A percentile compares a stretch with the other conserved stretches of the same genome.
phyloP scores from a whole-genome alignment of 1,140 invertebrate genomes.

The Piezodorus guildinii region DNA sequence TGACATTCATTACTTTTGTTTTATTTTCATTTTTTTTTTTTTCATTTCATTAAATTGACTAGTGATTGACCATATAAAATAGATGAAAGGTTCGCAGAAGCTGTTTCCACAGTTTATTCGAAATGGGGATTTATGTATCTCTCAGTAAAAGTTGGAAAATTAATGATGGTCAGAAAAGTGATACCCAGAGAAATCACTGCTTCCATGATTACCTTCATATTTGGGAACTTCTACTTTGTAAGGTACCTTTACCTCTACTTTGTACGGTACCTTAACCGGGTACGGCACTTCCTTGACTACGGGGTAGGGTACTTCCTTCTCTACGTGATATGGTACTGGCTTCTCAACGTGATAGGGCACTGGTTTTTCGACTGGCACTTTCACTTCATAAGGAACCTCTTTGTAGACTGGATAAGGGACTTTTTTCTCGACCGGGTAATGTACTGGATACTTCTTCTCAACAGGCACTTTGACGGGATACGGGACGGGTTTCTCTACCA shows the following conservation, averaged over 20 bases:
- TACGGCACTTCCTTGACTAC: constrained; percentile 35
- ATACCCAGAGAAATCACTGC: too few species aligned
- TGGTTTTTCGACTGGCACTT: constrained; percentile 41
- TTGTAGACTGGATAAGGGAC: constrained; percentile 50
- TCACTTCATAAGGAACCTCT: constrained; percentile 40
- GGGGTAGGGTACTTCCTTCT: constrained; percentile 52
- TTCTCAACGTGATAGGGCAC: constrained; percentile 43
- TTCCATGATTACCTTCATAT: neutral
- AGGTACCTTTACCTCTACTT: constrained; percentile 16
- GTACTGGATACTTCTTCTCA: constrained; percentile 44
- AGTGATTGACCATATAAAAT: too few species aligned
- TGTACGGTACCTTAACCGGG: constrained; percentile 16
- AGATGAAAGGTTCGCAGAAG: too few species aligned
- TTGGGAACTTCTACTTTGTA: neutral
- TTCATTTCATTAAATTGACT: too few species aligned
- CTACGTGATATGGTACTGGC: constrained; percentile 47
- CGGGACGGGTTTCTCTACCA: constrained; percentile 34
- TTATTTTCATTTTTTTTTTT: too few species aligned
- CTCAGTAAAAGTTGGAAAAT: too few species aligned
- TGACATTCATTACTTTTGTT: too few species aligned
- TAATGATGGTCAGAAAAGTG: too few species aligned
- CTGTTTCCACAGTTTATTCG: too few species aligned
- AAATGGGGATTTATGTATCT: too few species aligned
- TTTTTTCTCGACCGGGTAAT: constrained; percentile 30
- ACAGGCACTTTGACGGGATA: constrained; percentile 53